Percentiles rank a stretch among this genome's conserved stretches.
Evolutionary conservation across 2,888 invertebrate species (phyloP).

Genomic region (Ectobius pallidus): DNA sequence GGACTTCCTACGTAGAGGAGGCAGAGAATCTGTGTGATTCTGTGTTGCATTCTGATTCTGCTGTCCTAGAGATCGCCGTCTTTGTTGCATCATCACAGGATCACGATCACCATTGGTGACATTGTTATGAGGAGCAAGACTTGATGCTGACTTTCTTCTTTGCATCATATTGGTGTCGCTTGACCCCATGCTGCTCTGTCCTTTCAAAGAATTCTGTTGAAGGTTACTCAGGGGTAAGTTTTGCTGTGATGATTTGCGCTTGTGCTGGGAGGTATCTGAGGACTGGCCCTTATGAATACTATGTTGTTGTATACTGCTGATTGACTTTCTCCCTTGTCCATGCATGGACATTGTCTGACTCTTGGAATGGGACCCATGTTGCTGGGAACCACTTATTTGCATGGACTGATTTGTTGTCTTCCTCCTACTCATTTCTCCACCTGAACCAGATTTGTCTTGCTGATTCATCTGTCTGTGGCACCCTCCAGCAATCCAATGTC

Average conservation of each 20-base stretch:
- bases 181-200: background rate
- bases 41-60: background rate
- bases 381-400: background rate
- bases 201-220: slow-evolving; percentile 25
- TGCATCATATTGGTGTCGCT: background rate
- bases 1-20: slow-evolving; percentile 40
- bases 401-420: slow-evolving; percentile 13
- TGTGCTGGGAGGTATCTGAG: slow-evolving; percentile 3
- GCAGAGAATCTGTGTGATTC: slow-evolving; percentile 40
- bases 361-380: background rate
- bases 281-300: slow-evolving; percentile 9
- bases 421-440: background rate
- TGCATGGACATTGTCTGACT: slow-evolving; percentile 17
- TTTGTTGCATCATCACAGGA: slow-evolving; percentile 7
- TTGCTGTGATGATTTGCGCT: slow-evolving; percentile 15
- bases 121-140: slow-evolving; percentile 1
- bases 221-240: slow-evolving; percentile 13
- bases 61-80: slow-evolving; percentile 24
- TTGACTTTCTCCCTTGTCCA: slow-evolving; percentile 16
- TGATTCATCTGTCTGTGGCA: slow-evolving; percentile 45
- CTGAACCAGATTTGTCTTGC: slow-evolving; percentile 19
- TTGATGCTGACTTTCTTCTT: slow-evolving; percentile 29
- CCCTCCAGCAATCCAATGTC: slow-evolving; percentile 65
- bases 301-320: background rate
- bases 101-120: slow-evolving; percentile 4